Conservation (phyloP, 2,888 invertebrate species). For the Hedychridium roseum region DNA sequence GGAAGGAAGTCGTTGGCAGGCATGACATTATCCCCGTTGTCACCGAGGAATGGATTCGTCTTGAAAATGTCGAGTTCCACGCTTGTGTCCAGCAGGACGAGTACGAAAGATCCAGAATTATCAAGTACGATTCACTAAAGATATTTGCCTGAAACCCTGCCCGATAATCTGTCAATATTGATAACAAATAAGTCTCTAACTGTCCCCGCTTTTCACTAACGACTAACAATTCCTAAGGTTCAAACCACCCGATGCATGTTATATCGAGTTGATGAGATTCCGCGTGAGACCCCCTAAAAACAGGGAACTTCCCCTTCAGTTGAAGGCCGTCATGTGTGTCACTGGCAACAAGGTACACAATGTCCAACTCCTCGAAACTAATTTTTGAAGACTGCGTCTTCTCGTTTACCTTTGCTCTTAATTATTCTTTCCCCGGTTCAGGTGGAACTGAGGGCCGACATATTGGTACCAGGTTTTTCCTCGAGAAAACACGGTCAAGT, state of each 20-base stretch:
- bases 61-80: constrained; percentile 95
- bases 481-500: constrained; percentile 95
- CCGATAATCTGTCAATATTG: constrained; percentile 1
- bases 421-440: constrained; percentile 50
- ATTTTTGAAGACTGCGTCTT: no score
- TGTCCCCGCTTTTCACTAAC: background rate
- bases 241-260: constrained; percentile 97
- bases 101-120: constrained; percentile 84
- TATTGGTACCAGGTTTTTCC: constrained; percentile 95
- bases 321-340: constrained; percentile 89
- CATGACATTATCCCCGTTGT: constrained; percentile 99
- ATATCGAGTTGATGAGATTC: constrained; percentile 96
- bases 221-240: constrained; percentile 70
- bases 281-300: constrained; percentile 94
- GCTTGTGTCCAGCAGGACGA: constrained; percentile 91
- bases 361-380: no score
- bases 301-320: constrained; percentile 94
- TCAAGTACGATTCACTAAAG: constrained; percentile 77
- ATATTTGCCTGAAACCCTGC: no score
- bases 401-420: no score
- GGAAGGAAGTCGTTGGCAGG: constrained; percentile 98
- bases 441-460: constrained; percentile 94
- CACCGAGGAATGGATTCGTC: constrained; percentile 98
- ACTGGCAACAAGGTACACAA: constrained; percentile 82
- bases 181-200: background rate